Base-by-base conservation (phyloP, 2,888 invertebrate genomes). In the Protula sp. region DNA sequence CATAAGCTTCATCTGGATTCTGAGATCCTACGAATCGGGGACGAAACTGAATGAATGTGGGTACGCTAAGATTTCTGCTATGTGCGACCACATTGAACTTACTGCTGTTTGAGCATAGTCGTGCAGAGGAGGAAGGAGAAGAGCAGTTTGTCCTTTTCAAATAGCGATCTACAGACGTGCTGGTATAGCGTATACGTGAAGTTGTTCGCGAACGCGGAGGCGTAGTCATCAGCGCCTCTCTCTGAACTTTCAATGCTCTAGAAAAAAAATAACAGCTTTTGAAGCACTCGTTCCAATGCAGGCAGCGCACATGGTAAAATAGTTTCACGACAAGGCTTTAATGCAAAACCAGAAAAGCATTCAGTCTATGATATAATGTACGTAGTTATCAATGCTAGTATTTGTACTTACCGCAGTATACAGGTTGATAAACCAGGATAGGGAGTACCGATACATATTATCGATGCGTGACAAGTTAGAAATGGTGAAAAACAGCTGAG, bases 371-470 rank as follows among this genome's bases (percentile, higher is more conserved):
- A n/a, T n/a, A n/a, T n/a, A n/a, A n/a, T n/a, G n/a, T n/a, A n/a
- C n/a, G n/a, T n/a, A n/a, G n/a, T n/a, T n/a, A n/a, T n/a, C n/a
- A n/a, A n/a, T n/a, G n/a, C n/a, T n/a, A n/a, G 27, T 26, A 53
- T 2, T 29, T 53, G 27, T 28, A 56, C 68, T 71, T 72, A 83
- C 83, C 70, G 80, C 81, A 69, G 88, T 86, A 81, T 92, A 94
- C 1, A 94, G 85, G 80, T 91, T 89, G 68, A 94, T 88, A 79
- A 94, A 94, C 94, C 94, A 94, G 74, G 91, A 85, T 58, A 94
- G 83, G 0, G 94, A 94, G 74, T 93, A 94, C 80, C 94, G 94
- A 79, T 95, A 94, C 93, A 94, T 94, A 0, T 93, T 92, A 75
- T 94, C 92, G 60, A 95, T 90, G 72, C 88, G 89, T 0, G 89